Evolutionary conservation across 2,113 vertebrate species (phyloP).

Genomic region (Nothocercus nigrocapillus): DNA sequence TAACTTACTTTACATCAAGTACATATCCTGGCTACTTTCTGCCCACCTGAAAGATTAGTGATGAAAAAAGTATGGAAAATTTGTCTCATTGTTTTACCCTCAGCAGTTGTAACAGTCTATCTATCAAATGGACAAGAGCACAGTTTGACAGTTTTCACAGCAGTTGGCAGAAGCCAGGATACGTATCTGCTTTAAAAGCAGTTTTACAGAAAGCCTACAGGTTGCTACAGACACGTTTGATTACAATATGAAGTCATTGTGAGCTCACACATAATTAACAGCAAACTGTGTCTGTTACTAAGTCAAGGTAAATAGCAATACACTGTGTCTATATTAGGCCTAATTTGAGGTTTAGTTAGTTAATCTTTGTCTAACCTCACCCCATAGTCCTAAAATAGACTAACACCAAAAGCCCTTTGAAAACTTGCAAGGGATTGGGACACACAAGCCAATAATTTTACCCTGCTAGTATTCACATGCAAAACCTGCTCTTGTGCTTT

Average conservation of each 20-base stretch:
- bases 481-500: neutral
- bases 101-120: neutral
- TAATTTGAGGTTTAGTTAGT: slow-evolving; percentile 28
- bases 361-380: slow-evolving; percentile 20
- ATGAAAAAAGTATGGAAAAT: neutral
- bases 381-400: slow-evolving; percentile 13
- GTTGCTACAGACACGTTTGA: neutral
- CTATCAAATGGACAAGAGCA: neutral
- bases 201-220: slow-evolving; percentile 11
- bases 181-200: neutral
- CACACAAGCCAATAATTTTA: neutral
- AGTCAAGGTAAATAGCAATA: slow-evolving; percentile 43
- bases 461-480: neutral
- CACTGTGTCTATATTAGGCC: neutral
- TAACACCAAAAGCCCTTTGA: neutral
- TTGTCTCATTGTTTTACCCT: neutral
- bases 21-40: neutral
- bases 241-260: slow-evolving; percentile 8
- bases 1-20: neutral
- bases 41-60: neutral
- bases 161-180: neutral
- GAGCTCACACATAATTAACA: neutral
- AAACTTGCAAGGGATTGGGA: neutral
- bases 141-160: neutral
- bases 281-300: neutral